Evolutionary conservation across 2,113 vertebrate genomes (phyloP).

Genomic region (Dicentrarchus labrax): DNA sequence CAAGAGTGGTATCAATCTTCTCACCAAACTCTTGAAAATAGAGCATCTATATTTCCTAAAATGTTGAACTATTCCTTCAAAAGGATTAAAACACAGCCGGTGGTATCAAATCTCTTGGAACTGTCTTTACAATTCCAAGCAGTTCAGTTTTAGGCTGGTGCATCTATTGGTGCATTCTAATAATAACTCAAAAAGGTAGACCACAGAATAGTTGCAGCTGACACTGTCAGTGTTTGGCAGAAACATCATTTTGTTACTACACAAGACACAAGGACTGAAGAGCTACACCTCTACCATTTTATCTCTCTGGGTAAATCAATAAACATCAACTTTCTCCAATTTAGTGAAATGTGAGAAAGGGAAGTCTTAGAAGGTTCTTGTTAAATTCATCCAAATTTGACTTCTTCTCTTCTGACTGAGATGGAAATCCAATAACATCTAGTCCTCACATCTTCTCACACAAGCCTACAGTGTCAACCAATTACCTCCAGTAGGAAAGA

Average conservation of each 20-base stretch:
- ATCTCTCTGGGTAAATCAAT: conserved; percentile 33
- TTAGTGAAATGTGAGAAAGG: conserved; percentile 21
- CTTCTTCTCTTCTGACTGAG: conserved; percentile 35
- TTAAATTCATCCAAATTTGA: conserved; percentile 42
- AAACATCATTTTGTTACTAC: conserved; percentile 19
- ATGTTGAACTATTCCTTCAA: not conserved
- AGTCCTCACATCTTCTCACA: conserved; percentile 41
- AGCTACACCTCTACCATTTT: not conserved
- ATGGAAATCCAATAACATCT: conserved; percentile 51
- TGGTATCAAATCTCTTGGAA: not conserved
- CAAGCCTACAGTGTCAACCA: conserved; percentile 61
- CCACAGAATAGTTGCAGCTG: not conserved
- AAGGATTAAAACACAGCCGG: not conserved
- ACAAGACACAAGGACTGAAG: not conserved
- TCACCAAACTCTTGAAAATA: not conserved
- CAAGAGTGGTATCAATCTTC: not conserved
- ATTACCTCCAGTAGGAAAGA: conserved; percentile 58
- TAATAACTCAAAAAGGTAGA: conserved; percentile 11
- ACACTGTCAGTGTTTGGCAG: conserved; percentile 27
- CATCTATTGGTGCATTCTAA: not conserved
- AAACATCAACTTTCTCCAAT: conserved; percentile 27
- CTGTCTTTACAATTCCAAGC: not conserved
- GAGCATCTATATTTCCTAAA: not conserved
- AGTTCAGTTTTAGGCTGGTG: not conserved
- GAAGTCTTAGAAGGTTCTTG: conserved; percentile 29